A percentile compares a stretch with the other conserved stretches of the same genome.
These are phyloP conservation scores for Acheta domesticus DNA, from an alignment of 2,888 invertebrate species.

Conservation along the genomic window DNA sequence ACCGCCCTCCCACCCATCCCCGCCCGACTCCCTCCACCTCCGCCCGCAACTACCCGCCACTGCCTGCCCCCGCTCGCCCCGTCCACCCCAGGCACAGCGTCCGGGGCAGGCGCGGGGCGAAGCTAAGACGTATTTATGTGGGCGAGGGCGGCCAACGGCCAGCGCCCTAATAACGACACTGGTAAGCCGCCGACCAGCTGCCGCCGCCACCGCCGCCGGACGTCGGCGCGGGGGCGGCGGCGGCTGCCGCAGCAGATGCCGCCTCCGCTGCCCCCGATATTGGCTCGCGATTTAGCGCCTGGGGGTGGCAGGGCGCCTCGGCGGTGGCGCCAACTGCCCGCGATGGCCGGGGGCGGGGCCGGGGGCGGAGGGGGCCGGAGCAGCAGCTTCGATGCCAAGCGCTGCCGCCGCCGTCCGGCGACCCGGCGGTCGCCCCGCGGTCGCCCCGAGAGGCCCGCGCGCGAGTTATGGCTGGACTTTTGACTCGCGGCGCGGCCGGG, in stretches of 20 bases:
- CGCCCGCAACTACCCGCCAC: neutral
- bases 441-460: no score
- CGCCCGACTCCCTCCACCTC: neutral
- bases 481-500: no score
- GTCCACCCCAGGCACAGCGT: neutral
- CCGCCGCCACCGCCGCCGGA: neutral
- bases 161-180: neutral
- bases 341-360: neutral
- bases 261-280: neutral
- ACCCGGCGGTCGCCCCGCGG: no score
- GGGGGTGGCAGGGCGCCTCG: neutral
- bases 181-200: neutral
- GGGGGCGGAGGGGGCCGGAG: no score
- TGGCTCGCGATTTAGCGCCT: conserved; percentile 6
- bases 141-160: neutral
- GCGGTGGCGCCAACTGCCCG: neutral
- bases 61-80: neutral
- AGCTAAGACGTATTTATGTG: conserved; percentile 9
- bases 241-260: neutral
- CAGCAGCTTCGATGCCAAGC: no score
- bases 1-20: neutral
- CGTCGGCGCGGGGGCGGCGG: neutral
- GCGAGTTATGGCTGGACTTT: no score
- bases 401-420: no score
- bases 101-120: neutral